phyloP scores from a whole-genome alignment of 2,888 invertebrate genomes.

The Tenthredo amoena region DNA sequence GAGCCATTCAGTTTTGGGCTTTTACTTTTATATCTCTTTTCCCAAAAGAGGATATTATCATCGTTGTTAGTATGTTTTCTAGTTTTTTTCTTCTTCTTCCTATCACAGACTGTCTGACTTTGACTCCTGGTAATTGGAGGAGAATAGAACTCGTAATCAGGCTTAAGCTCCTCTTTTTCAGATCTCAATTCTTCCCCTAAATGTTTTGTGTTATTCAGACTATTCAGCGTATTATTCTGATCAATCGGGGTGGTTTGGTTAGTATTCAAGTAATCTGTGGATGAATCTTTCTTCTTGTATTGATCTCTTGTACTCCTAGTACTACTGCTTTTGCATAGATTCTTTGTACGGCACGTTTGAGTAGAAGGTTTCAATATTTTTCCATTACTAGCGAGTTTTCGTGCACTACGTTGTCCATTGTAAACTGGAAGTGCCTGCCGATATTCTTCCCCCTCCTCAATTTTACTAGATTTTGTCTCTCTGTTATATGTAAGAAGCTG shows the following conservation, averaged over 20 bases:
- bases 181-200: neutral
- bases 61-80: neutral
- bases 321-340: neutral
- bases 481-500: neutral
- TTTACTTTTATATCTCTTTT: neutral
- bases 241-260: neutral
- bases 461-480: neutral
- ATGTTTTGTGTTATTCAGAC: neutral
- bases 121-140: neutral
- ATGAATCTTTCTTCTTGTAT: neutral
- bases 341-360: neutral
- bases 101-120: slow-evolving; percentile 2
- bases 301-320: neutral
- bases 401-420: neutral
- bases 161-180: neutral
- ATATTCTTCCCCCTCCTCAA: neutral
- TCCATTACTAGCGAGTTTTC: neutral
- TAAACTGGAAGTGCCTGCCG: neutral
- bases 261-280: neutral
- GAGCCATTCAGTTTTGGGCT: neutral
- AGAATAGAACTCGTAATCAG: neutral
- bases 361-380: neutral
- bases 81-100: neutral
- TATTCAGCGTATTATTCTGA: neutral
- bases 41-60: neutral